Evolutionary conservation across 2,113 vertebrate species (phyloP).

Genomic region (Xiphorhynchus elegans): DNA sequence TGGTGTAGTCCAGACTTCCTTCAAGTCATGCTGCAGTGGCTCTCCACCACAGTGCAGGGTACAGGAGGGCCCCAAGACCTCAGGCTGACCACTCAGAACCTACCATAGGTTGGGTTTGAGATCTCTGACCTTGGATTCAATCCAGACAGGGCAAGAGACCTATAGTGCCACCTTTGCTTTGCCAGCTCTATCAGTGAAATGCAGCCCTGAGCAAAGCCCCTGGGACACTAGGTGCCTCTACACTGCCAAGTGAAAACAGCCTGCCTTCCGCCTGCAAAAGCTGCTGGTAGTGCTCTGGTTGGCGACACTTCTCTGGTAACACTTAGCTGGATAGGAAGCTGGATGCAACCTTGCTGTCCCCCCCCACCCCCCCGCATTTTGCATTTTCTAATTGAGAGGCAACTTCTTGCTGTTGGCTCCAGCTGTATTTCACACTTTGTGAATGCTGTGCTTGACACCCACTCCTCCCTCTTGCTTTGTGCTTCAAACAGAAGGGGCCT

Average conservation of each 20-base stretch:
- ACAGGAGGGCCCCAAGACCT: background rate
- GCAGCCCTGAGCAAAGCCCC: background rate
- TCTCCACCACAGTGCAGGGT: accelerated
- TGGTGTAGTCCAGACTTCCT: accelerated
- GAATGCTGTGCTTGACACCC: background rate
- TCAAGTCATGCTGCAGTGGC: background rate
- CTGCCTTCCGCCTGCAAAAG: background rate
- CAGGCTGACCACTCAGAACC: background rate
- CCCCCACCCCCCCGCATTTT: background rate
- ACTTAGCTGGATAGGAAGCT: background rate
- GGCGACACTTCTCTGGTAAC: background rate
- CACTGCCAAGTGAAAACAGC: background rate
- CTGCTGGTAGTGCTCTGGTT: background rate
- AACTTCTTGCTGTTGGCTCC: background rate
- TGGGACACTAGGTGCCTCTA: background rate
- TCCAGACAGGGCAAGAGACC: background rate
- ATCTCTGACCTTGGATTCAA: background rate
- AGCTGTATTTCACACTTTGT: background rate
- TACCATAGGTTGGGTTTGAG: background rate
- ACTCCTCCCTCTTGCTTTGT: background rate
- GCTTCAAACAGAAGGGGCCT: background rate
- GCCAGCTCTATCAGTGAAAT: background rate
- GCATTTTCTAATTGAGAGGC: background rate
- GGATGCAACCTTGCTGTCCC: background rate
- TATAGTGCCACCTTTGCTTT: background rate